These are phyloP conservation scores for Machimus rusticus DNA, from an alignment of 2,888 invertebrate genomes.

Conservation along the genomic window DNA sequence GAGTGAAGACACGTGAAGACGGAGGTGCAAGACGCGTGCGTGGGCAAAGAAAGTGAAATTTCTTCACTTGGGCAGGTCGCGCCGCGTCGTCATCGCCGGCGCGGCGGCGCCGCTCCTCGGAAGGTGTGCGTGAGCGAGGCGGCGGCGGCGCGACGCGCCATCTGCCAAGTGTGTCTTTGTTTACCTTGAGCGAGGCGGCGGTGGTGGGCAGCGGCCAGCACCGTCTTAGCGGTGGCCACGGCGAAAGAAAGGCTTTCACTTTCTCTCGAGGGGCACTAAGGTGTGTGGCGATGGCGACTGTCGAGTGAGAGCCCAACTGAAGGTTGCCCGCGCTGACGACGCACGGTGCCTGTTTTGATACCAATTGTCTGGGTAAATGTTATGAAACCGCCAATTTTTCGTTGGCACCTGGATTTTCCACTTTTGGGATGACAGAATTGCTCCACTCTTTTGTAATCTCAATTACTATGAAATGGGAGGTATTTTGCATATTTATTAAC, in stretches of 20 bases:
- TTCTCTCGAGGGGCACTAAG: not conserved
- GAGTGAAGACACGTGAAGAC: not conserved
- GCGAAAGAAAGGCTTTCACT: slow-evolving; percentile 47
- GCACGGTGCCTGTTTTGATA: not conserved
- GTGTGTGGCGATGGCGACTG: not conserved
- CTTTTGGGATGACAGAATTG: slow-evolving; percentile 13
- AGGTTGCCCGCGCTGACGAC: not conserved
- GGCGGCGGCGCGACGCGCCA: not conserved
- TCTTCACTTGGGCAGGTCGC: not conserved
- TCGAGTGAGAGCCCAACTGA: slow-evolving; percentile 2
- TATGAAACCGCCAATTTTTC: slow-evolving; percentile 21
- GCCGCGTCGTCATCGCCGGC: not conserved
- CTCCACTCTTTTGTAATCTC: slow-evolving; percentile 12
- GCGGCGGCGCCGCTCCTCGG: not conserved
- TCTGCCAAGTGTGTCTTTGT: not conserved
- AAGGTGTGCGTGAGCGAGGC: not conserved
- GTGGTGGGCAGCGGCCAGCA: not conserved
- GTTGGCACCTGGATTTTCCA: slow-evolving; percentile 4
- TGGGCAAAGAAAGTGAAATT: slow-evolving; percentile 27
- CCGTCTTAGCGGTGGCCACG: not conserved
- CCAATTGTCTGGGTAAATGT: not conserved
- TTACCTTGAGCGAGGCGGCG: not conserved
- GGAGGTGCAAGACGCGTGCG: not conserved
- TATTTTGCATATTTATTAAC: not conserved
- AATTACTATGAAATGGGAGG: not conserved